Conservation (phyloP, 53 echinoderm and acorn worm genomes). For the Apostichopus leukothele region DNA sequence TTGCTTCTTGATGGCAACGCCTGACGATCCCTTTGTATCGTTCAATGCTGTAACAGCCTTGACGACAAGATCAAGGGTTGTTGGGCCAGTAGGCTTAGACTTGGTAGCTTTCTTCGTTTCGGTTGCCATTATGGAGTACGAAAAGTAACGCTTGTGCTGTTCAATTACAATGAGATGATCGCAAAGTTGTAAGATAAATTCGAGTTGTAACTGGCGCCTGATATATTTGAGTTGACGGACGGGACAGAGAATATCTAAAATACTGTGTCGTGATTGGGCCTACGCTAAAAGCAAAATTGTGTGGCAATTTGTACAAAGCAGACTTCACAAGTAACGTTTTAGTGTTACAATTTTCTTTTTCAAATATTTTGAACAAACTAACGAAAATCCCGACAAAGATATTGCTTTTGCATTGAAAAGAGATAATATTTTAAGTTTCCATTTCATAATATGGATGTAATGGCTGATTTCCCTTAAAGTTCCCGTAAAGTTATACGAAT, state of each 20-base stretch:
- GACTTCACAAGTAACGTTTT: neutral
- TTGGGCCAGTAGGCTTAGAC: constrained; percentile 57
- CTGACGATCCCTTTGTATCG: constrained; percentile 79
- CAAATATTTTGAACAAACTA: neutral
- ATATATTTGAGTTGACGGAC: neutral
- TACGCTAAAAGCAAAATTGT: neutral
- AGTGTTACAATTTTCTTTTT: neutral
- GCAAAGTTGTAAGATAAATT: neutral
- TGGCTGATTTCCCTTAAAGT: neutral
- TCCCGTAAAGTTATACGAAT: neutral
- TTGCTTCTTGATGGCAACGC: constrained; percentile 74
- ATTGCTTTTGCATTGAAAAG: neutral
- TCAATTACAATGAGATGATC: neutral
- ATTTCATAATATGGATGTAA: neutral
- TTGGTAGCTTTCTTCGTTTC: constrained; percentile 39
- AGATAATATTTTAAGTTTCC: neutral
- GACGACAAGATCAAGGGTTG: constrained; percentile 60
- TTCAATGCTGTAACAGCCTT: constrained; percentile 71
- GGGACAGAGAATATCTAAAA: constrained; percentile 1
- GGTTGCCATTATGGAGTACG: neutral
- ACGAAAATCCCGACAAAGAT: too few species aligned
- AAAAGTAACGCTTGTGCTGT: neutral
- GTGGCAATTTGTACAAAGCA: neutral
- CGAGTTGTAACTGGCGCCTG: neutral
- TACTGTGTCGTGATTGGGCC: neutral